phyloP scores from a whole-genome alignment of 2,888 invertebrate species.

The Chouioia cunea region DNA sequence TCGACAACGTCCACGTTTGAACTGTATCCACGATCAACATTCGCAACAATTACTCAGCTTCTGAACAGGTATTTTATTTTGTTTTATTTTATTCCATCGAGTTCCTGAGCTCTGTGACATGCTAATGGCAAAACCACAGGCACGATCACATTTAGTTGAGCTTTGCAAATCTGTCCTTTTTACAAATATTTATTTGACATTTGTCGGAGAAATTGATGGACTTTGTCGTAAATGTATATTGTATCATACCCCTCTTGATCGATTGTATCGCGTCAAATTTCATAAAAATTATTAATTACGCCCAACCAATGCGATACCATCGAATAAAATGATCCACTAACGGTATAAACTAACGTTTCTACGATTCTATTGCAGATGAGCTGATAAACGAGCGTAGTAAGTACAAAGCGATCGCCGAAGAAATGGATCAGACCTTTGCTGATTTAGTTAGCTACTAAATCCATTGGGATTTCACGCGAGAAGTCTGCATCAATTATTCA shows the following conservation, averaged over 20 bases:
- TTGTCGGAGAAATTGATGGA: no score
- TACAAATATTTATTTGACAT: no score
- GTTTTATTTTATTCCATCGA: conserved; percentile 40
- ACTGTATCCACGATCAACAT: no score
- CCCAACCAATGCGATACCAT: background rate
- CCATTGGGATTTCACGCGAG: conserved; percentile 15
- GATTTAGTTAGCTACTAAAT: conserved; percentile 91
- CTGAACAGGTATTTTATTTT: conserved; percentile 45
- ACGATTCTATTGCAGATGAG: conserved; percentile 79
- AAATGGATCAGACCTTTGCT: conserved; percentile 96
- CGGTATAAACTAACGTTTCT: conserved; percentile 43
- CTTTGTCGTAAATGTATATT: no score
- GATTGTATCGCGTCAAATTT: no score
- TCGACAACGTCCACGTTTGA: no score
- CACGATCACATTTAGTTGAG: no score
- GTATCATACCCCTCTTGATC: no score
- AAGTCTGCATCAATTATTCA: conserved; percentile 30
- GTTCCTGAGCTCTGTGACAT: no score
- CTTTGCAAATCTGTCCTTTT: no score
- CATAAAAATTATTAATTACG: background rate
- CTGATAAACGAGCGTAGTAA: conserved; percentile 93
- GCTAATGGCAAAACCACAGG: no score
- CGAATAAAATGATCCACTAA: background rate
- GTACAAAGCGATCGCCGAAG: conserved; percentile 98
- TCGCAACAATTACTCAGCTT: no score